Evolutionary conservation across 2,113 vertebrate species (phyloP).

Genomic region (Cryptoleucopteryx plumbea): DNA sequence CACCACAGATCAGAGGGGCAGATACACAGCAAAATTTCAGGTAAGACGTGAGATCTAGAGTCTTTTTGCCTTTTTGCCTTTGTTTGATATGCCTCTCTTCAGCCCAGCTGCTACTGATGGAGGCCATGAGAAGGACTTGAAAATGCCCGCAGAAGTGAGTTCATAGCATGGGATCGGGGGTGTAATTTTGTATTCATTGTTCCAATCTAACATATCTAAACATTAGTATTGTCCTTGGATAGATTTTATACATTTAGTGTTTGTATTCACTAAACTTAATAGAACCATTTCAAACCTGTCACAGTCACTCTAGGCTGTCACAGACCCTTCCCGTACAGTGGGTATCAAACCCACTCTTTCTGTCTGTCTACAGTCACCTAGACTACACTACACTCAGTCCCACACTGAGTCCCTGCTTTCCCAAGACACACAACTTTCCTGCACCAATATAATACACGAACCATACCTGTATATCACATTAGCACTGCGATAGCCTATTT

Average conservation of each 20-base stretch:
- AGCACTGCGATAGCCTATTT: slow-evolving; percentile 61
- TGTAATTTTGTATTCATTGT: neutral
- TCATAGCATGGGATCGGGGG: neutral
- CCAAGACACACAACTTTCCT: neutral
- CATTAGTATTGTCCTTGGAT: neutral
- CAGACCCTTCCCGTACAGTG: neutral
- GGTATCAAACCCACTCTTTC: neutral
- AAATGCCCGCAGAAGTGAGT: neutral
- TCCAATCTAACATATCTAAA: neutral
- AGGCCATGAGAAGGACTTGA: neutral
- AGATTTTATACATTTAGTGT: neutral
- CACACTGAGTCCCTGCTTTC: neutral
- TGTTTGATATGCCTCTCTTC: fast-evolving
- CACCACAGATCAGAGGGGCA: neutral
- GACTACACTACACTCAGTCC: neutral
- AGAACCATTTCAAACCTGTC: neutral
- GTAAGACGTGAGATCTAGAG: neutral
- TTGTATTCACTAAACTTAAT: neutral
- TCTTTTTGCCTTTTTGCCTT: neutral
- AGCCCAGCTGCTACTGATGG: neutral
- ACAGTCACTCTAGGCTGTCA: neutral
- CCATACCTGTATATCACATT: slow-evolving; percentile 66
- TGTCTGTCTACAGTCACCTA: neutral
- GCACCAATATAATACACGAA: neutral
- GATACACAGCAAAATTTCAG: neutral